Conservation (phyloP, 2,888 invertebrate genomes). For the Mythimna vitellina region DNA sequence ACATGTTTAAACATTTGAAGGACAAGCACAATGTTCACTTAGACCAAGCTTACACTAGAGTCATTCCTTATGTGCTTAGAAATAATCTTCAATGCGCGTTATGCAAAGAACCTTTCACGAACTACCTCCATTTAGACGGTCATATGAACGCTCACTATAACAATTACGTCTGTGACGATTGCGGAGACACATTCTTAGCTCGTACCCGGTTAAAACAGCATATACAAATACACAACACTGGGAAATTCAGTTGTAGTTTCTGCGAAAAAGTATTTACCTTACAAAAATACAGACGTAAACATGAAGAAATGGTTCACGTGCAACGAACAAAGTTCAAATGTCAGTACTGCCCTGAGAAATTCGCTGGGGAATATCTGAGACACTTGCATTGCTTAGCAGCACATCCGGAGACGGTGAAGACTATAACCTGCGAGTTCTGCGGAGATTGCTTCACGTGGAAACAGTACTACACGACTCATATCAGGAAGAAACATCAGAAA, state of each 20-base stretch:
- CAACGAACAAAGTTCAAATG: slow-evolving; percentile 70
- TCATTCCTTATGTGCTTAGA: slow-evolving; percentile 74
- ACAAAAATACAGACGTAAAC: slow-evolving; percentile 75
- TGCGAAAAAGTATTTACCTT: slow-evolving; percentile 86
- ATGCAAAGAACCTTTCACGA: slow-evolving; percentile 69
- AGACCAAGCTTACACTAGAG: slow-evolving; percentile 71
- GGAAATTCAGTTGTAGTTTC: slow-evolving; percentile 79
- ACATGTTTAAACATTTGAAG: slow-evolving; percentile 76
- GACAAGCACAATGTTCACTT: slow-evolving; percentile 68
- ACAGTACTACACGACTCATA: slow-evolving; percentile 81
- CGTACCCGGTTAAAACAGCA: slow-evolving; percentile 76
- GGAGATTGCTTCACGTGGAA: slow-evolving; percentile 82
- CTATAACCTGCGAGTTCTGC: slow-evolving; percentile 79
- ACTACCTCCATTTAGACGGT: slow-evolving; percentile 73
- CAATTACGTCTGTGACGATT: slow-evolving; percentile 79
- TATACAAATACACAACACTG: slow-evolving; percentile 81
- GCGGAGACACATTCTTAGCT: slow-evolving; percentile 78
- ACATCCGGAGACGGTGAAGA: slow-evolving; percentile 73
- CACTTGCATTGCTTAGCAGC: slow-evolving; percentile 71
- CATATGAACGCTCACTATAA: slow-evolving; percentile 84
- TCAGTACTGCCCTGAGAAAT: slow-evolving; percentile 72
- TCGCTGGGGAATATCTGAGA: slow-evolving; percentile 64
- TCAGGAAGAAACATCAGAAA: slow-evolving; percentile 76
- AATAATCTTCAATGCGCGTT: slow-evolving; percentile 71
- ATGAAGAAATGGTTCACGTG: slow-evolving; percentile 72